phyloP scores from a whole-genome alignment of 2,797 vertebrate genomes.

The Petrocephalus sullivani region DNA sequence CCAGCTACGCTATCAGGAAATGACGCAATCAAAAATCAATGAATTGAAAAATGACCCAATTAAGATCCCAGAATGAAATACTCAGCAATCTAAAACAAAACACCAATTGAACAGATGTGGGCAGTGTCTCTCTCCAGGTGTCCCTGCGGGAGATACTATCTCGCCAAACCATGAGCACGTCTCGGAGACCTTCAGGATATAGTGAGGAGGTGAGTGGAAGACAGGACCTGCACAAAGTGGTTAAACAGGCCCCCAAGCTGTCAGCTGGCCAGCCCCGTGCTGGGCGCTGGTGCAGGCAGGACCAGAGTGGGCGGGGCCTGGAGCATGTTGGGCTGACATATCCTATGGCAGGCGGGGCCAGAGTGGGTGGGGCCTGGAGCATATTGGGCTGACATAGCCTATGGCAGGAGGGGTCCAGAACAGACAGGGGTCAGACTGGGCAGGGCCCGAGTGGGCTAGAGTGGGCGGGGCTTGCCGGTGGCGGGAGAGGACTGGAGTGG shows the following conservation, averaged over 20 bases:
- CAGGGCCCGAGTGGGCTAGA: slow-evolving; percentile 64
- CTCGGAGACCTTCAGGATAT: background rate
- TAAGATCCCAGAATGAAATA: slow-evolving; percentile 29
- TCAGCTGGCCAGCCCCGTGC: background rate
- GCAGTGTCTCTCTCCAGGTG: background rate
- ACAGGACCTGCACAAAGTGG: slow-evolving; percentile 39
- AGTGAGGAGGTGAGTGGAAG: slow-evolving; percentile 33
- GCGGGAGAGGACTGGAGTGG: too few species aligned
- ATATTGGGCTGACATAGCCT: too few species aligned
- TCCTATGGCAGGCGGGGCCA: background rate
- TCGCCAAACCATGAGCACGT: background rate
- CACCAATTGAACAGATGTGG: background rate
- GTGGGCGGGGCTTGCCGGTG: too few species aligned
- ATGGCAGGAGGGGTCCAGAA: background rate
- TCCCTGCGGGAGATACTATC: background rate
- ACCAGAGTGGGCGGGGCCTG: background rate
- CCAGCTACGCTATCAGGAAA: slow-evolving; percentile 37
- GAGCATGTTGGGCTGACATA: too few species aligned
- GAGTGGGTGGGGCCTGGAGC: background rate
- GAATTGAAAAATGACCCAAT: slow-evolving; percentile 39
- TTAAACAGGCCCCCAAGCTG: slow-evolving; percentile 55
- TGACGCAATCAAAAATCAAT: slow-evolving; percentile 37
- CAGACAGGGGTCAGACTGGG: slow-evolving; percentile 37
- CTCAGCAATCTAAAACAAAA: slow-evolving; percentile 33
- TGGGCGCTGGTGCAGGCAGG: background rate